Percentiles rank a stretch among this genome's conserved stretches.
These are phyloP conservation scores for Pyrocoelia pectoralis DNA, from an alignment of 2,888 invertebrate species.

Conservation along the genomic window DNA sequence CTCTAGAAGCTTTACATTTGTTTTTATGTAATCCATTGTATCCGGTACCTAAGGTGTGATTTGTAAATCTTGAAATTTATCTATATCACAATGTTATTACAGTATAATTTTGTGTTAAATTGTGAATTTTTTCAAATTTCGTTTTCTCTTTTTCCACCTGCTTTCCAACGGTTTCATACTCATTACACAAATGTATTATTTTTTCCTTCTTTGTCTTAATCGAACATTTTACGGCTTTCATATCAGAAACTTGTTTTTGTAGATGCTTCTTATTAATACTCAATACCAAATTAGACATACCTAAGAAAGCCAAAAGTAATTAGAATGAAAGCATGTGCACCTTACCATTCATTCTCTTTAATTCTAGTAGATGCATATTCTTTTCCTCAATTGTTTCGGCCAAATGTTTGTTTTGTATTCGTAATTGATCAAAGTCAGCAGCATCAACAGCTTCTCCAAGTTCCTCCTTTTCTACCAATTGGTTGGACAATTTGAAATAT, in stretches of 20 bases:
- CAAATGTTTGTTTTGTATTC: conserved; percentile 67
- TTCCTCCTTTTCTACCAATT: conserved; percentile 65
- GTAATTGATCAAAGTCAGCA: conserved; percentile 70
- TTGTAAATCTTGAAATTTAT: background rate
- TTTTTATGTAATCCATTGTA: conserved; percentile 65
- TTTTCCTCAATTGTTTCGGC: conserved; percentile 65
- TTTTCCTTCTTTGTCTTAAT: conserved; percentile 59
- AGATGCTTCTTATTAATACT: conserved; percentile 66
- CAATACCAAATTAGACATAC: conserved; percentile 65
- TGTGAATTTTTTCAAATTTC: conserved; percentile 58
- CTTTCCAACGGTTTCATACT: conserved; percentile 54
- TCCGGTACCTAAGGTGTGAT: conserved; percentile 59
- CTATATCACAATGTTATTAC: conserved; percentile 40
- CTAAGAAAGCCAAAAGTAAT: conserved; percentile 19
- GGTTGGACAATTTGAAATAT: conserved; percentile 63
- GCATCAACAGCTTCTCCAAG: conserved; percentile 66
- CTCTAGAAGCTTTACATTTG: conserved; percentile 63
- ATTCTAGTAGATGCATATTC: conserved; percentile 61
- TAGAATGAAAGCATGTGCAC: background rate
- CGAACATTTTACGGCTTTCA: conserved; percentile 58
- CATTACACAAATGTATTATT: conserved; percentile 59
- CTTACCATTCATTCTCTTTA: conserved; percentile 67
- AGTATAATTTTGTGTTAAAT: conserved; percentile 59
- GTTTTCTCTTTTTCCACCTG: conserved; percentile 59
- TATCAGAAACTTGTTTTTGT: conserved; percentile 61